Evolutionary conservation across 2,888 invertebrate genomes (phyloP).

Genomic region (Agrochola circellaris): DNA sequence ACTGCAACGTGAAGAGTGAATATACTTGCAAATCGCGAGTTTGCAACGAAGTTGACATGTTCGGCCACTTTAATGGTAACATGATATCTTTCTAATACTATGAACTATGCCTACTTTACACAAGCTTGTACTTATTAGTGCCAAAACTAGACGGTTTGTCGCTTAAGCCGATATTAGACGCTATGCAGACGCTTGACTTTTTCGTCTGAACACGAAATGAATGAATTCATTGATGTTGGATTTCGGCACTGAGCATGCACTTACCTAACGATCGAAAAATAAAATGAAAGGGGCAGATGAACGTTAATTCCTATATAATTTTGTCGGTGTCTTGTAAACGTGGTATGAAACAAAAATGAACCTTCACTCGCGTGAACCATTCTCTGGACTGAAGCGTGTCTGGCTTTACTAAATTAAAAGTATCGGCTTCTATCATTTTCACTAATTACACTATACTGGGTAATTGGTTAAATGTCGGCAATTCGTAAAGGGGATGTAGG

Average conservation of each 20-base stretch:
- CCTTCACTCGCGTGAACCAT: not conserved
- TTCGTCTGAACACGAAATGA: not conserved
- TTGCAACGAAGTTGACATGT: conserved; percentile 81
- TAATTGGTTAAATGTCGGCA: too few relatives aligned
- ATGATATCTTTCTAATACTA: not conserved
- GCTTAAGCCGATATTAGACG: not conserved
- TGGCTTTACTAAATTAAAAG: not conserved
- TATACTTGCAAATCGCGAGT: conserved; percentile 77
- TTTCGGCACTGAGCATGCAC: not conserved
- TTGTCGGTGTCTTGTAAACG: not conserved
- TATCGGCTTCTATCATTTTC: not conserved
- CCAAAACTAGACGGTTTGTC: not conserved
- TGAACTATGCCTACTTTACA: not conserved
- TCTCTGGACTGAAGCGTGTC: not conserved
- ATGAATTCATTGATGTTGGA: not conserved
- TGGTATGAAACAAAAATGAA: not conserved
- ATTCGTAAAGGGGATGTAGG: too few relatives aligned
- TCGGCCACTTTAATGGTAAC: conserved; percentile 86
- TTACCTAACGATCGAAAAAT: not conserved
- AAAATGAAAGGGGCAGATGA: not conserved
- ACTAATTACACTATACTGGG: not conserved
- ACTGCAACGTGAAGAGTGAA: conserved; percentile 67
- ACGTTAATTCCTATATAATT: not conserved
- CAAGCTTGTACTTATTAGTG: not conserved
- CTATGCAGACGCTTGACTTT: not conserved